Conservation (phyloP, 2,113 vertebrate genomes). For the Agapornis roseicollis region DNA sequence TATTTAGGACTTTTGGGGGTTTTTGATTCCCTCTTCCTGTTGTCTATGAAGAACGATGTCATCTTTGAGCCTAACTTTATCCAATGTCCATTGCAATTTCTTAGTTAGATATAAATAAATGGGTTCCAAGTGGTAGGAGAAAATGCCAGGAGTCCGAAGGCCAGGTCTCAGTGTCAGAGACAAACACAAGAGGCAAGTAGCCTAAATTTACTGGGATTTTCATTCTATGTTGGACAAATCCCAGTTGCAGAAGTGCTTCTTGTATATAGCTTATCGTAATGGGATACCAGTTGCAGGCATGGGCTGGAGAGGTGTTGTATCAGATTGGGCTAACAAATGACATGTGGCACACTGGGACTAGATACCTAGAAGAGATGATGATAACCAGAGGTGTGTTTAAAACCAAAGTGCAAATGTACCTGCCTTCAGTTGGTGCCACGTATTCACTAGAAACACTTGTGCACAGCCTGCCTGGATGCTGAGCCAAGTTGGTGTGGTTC, state of each 20-base stretch:
- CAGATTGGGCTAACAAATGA: background rate
- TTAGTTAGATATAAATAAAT: background rate
- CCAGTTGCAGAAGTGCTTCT: background rate
- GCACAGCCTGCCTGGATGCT: background rate
- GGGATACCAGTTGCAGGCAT: background rate
- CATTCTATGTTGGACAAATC: background rate
- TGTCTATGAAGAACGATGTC: background rate
- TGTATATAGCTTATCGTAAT: background rate
- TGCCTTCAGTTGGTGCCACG: background rate
- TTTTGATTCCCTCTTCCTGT: background rate
- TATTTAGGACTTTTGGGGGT: background rate
- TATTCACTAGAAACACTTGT: background rate
- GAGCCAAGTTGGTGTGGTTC: background rate
- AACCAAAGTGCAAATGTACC: background rate
- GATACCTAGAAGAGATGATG: background rate
- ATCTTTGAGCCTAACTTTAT: background rate
- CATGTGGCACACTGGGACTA: background rate
- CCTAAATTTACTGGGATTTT: background rate
- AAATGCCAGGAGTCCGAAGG: background rate
- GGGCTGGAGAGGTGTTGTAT: fast-evolving
- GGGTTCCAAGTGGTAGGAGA: background rate
- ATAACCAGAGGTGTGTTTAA: background rate
- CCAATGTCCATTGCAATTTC: background rate
- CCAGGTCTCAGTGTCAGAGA: background rate
- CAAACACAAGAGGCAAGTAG: background rate